Percentiles rank a stretch among this genome's conserved stretches.
These are phyloP conservation scores for Diadumene lineata DNA, from an alignment of 92 coral and sea anemone species.

Conservation along the genomic window DNA sequence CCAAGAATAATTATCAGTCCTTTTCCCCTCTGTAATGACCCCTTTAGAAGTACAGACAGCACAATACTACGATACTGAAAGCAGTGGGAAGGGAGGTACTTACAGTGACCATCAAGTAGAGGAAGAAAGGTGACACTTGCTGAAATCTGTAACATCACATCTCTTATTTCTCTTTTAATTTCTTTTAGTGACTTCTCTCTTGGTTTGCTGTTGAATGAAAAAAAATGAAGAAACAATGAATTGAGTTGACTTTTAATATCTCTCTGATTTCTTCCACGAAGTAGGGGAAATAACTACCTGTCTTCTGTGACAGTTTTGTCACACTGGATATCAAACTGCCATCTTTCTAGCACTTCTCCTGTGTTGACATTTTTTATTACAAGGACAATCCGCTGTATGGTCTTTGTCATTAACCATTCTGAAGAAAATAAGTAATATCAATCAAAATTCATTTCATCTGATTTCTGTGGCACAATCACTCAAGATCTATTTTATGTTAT, in stretches of 20 bases:
- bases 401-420: conserved; percentile 89
- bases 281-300: conserved; percentile 4
- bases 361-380: conserved; percentile 76
- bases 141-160: conserved; percentile 93
- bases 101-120: conserved; percentile 91
- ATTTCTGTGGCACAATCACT: too few species aligned
- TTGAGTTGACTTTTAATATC: background rate
- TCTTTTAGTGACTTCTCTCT: conserved; percentile 87
- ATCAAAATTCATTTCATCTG: too few species aligned
- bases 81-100: too few species aligned
- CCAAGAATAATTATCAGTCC: too few species aligned
- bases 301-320: conserved; percentile 58
- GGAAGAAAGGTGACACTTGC: conserved; percentile 98
- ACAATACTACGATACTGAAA: too few species aligned
- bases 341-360: conserved; percentile 84
- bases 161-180: conserved; percentile 91
- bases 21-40: too few species aligned
- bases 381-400: conserved; percentile 88
- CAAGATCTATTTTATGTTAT: too few species aligned
- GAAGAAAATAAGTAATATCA: background rate
- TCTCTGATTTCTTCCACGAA: background rate
- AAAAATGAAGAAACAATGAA: too few species aligned
- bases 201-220: conserved; percentile 65
- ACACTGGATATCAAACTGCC: conserved; percentile 97
- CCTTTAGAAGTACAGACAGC: too few species aligned